Conservation (phyloP, 1,140 invertebrate species). For the Drosophila parabipectinata region DNA sequence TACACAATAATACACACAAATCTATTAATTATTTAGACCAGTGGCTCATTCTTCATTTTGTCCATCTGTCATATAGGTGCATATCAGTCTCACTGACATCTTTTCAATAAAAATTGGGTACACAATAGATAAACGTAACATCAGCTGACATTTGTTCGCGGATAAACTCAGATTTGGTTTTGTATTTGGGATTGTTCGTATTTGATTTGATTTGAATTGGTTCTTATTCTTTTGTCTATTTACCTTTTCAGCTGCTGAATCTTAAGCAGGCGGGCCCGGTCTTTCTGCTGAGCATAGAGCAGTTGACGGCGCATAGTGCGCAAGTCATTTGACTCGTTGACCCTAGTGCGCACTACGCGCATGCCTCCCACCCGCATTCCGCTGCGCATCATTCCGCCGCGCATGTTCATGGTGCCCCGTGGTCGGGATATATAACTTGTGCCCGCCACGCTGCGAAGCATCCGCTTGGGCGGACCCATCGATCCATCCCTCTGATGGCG, state of each 20-base stretch:
- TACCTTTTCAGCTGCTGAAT: slow-evolving; percentile 83
- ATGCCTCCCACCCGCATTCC: slow-evolving; percentile 69
- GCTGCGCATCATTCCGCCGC: slow-evolving; percentile 69
- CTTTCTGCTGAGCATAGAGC: slow-evolving; percentile 81
- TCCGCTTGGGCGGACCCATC: slow-evolving; percentile 79
- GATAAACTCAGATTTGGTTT: slow-evolving; percentile 26
- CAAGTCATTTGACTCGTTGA: slow-evolving; percentile 74
- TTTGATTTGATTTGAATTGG: slow-evolving; percentile 10
- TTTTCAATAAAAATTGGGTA: not conserved
- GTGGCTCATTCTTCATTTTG: not conserved
- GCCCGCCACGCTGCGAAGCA: slow-evolving; percentile 72
- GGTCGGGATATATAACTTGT: slow-evolving; percentile 72
- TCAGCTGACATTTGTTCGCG: slow-evolving; percentile 2
- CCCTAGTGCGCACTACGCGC: slow-evolving; percentile 67
- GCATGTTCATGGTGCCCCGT: slow-evolving; percentile 66
- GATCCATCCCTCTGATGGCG: slow-evolving; percentile 73
- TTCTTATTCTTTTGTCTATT: slow-evolving; percentile 52
- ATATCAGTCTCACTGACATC: slow-evolving; percentile 1
- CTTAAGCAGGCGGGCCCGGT: slow-evolving; percentile 77
- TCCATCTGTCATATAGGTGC: not conserved
- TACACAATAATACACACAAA: slow-evolving; percentile 26
- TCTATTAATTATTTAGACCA: slow-evolving; percentile 5
- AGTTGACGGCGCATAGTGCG: slow-evolving; percentile 80
- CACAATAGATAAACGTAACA: slow-evolving; percentile 3
- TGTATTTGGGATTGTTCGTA: slow-evolving; percentile 16